Evolutionary conservation across 2,113 vertebrate species (phyloP), one percentile per base, ranked within the genome.

Genomic region (Corvus hawaiiensis): DNA sequence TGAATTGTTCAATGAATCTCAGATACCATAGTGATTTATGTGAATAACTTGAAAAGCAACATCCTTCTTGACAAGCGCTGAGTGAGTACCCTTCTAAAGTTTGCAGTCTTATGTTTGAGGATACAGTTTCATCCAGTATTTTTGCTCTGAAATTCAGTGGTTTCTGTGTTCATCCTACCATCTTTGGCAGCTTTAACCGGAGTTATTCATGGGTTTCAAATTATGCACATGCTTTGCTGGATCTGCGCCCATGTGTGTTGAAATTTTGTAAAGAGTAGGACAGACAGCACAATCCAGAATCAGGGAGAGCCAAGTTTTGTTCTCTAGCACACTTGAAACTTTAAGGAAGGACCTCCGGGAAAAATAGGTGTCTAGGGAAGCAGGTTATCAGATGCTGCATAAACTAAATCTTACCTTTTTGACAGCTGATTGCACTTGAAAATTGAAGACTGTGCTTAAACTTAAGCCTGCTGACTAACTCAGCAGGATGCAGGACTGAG

Each of bases 121-220:
- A 92, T 91, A 80, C 48, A 64, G 64, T 94, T 94, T 83, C 76
- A 71, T 90, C 82, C 56, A 39, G 15, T 80, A 87, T 80, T 97
- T 94, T 90, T 86, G 6, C 49, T 94, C 76, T 79, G 73, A 71
- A 94, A 90, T 86, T 93, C 82, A 79, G 61, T 84, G 44, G 64
- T 94, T 95, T 91, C 78, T 95, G 87, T 95, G 84, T 94, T 84
- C 95, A 59, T 82, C 91, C 94, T 96, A 89, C 79, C 92, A 82
- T 75, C 92, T 74, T 94, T 96, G 96, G 86, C 96, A 94, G 80
- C 69, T 90, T 94, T 89, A 94, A 81, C 73, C 69, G 32, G 56
- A 94, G 80, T 93, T 96, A 94, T 85, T 93, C 92, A 66, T 88
- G 41, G 83, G 61, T 93, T 94, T 93, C 89, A 93, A 95, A 83